Base-by-base conservation (phyloP, 2,113 vertebrate genomes). In the Pithys albifrons region DNA sequence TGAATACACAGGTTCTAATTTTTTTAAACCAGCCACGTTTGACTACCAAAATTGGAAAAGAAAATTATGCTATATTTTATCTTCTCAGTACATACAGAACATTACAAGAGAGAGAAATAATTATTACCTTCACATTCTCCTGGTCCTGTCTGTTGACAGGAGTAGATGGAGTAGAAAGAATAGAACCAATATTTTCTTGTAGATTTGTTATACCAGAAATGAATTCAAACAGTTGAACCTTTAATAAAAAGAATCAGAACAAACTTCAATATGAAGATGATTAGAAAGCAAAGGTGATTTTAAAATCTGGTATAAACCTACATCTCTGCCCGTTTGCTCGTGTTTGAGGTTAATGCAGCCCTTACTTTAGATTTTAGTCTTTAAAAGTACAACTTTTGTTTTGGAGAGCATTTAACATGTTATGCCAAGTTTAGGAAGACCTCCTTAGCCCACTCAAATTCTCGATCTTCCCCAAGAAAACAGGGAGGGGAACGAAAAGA, bases 161-260 rank as follows among this genome's bases (percentile, higher is more conserved):
- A 33, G 98, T 98, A 59, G 93, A 89, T 2, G 97, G 97, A 77
- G 27, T 64, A 83, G 43, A 91, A 94, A 80, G 16, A 79, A 80
- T 28, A 57, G 61, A 78, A 74, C 49, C 85, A 59, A 88, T 88
- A 35, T 95, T 82, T 67, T 95, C 97, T 23, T 81, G 70, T 82
- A 41, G 49, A 43, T 96, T 96, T 6, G 17, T 39, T 83, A 93
- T 84, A 7, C 98, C 98, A 58, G 85, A 97, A 72, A 99, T 97
- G 97, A 99, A 99, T 74, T 99, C 97, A 77, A 98, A 95, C 29
- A 99, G 95, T 37, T 98, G 97, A 90, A 95, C 97, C 99, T 99
- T 91, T 62, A 91, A 81, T 27, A 93, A 91, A 95, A 74, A 74
- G 3, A 52, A 51, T 69, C 1, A 80, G 19, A 55, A 67, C 70